Evolutionary conservation across 2,888 invertebrate genomes (phyloP), one percentile per base, ranked within the genome.

Genomic region (Tanypteryx hageni): DNA sequence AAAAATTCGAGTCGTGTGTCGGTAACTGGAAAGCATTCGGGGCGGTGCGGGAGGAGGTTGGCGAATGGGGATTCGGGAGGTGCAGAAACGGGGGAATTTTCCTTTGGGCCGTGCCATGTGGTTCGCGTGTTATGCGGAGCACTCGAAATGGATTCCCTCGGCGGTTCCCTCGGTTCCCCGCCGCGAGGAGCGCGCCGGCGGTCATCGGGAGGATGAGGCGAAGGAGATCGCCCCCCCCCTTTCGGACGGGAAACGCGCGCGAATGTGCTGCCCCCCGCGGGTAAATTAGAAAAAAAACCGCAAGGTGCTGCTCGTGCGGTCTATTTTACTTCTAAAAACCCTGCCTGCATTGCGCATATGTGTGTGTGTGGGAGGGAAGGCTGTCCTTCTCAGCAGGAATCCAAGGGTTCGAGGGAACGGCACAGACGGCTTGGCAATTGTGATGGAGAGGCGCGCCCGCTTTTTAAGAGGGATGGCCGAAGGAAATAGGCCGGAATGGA

Each of bases 381-480:
- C 31, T 14, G 89, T 64, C 89, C 64, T 89, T 68, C 89, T n/a
- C 89, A 89, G 89, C 89, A 64, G 89, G 89, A 68, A 44, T 44
- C 68, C 44, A 44, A 64, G 89, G 68, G 89, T 89, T 89, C 89
- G 89, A 89, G 44, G 64, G 64, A 64, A 44, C 9, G 1, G 44
- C 44, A 44, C 64, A 89, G 89, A 89, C 89, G 89, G 89, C 89
- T 89, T 89, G 89, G 89, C 89, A 64, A 14, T 31, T 18, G 85
- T 61, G 44, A 31, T 44, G 56, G 64, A 64, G 64, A 64, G 64
- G 31, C 31, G 61, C 31, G 11, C 16, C n/a, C 27, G 8, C 68
- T 18, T 89, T 64, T 64, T 27, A 13, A 18, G 61, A 61, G 31
- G 31, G 89, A 57, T 83, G 83, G 44, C 57, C 83, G 83, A 64